Percentiles rank a stretch among this genome's conserved stretches.
phyloP scores from a whole-genome alignment of 2,797 vertebrate genomes.

The Carduelis carduelis region DNA sequence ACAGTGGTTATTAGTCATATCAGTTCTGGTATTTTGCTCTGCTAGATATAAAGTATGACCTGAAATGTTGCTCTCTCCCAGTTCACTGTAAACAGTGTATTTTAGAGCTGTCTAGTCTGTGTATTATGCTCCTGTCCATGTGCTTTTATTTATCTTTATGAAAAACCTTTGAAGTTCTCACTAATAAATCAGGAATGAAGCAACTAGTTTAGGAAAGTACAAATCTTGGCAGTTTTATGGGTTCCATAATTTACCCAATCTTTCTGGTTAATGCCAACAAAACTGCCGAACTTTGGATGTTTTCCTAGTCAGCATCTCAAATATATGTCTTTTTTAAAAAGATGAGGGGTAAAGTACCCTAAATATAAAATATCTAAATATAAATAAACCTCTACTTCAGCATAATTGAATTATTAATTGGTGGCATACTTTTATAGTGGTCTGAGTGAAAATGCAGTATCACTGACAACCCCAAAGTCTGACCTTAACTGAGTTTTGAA shows the following conservation, averaged over 20 bases:
- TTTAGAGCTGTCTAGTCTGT: constrained; percentile 57
- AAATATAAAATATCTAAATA: neutral
- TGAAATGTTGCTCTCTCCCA: constrained; percentile 51
- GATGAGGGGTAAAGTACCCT: constrained; percentile 17
- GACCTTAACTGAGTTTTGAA: neutral
- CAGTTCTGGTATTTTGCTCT: constrained; percentile 51
- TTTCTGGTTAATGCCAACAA: constrained; percentile 68
- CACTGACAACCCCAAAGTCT: neutral
- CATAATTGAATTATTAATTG: constrained; percentile 51
- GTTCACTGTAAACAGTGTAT: constrained; percentile 72
- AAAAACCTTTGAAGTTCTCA: constrained; percentile 62
- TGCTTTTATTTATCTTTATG: constrained; percentile 74
- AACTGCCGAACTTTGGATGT: neutral
- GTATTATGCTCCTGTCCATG: constrained; percentile 62
- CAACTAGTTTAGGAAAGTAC: constrained; percentile 68
- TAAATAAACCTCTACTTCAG: neutral
- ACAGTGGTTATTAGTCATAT: constrained; percentile 66
- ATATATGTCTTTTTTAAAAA: neutral
- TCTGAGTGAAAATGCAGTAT: neutral
- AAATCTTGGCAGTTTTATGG: constrained; percentile 62
- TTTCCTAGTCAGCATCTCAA: constrained; percentile 33
- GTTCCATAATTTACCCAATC: constrained; percentile 66
- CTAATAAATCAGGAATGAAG: constrained; percentile 70
- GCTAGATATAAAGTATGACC: constrained; percentile 64
- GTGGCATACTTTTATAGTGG: neutral